Conservation (phyloP, 2,888 invertebrate species). For the Coronaproctus castanopsis region DNA sequence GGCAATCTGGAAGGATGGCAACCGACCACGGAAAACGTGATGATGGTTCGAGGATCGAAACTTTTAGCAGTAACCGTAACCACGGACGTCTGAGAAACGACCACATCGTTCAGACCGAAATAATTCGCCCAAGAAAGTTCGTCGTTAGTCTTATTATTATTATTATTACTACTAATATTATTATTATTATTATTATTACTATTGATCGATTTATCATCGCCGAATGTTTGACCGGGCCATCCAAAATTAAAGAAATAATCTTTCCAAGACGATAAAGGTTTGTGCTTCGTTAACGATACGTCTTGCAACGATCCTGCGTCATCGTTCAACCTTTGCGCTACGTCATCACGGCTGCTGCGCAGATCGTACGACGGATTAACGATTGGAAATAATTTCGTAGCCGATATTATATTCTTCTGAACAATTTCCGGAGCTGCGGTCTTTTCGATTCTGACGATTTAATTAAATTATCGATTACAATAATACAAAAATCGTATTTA, state of each 20-base stretch:
- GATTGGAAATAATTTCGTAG: neutral
- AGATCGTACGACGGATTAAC: neutral
- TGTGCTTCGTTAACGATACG: neutral
- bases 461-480: too few relatives aligned
- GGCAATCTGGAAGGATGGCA: conserved; percentile 27
- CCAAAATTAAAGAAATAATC: neutral
- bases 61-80: conserved; percentile 23
- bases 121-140: conserved; percentile 25
- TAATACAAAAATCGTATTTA: too few relatives aligned
- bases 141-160: neutral
- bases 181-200: neutral
- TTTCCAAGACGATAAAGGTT: neutral
- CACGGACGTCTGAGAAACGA: conserved; percentile 25
- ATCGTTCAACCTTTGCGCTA: neutral
- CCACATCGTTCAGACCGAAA: conserved; percentile 25
- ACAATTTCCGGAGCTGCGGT: conserved; percentile 2
- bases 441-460: conserved; percentile 3
- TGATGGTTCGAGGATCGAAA: conserved; percentile 25
- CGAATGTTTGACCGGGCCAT: neutral
- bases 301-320: neutral
- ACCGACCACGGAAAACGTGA: conserved; percentile 28
- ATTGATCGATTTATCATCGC: neutral
- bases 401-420: neutral
- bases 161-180: neutral
- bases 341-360: neutral